Base-by-base conservation (phyloP, 1,140 invertebrate genomes). In the Eurosta solidaginis region DNA sequence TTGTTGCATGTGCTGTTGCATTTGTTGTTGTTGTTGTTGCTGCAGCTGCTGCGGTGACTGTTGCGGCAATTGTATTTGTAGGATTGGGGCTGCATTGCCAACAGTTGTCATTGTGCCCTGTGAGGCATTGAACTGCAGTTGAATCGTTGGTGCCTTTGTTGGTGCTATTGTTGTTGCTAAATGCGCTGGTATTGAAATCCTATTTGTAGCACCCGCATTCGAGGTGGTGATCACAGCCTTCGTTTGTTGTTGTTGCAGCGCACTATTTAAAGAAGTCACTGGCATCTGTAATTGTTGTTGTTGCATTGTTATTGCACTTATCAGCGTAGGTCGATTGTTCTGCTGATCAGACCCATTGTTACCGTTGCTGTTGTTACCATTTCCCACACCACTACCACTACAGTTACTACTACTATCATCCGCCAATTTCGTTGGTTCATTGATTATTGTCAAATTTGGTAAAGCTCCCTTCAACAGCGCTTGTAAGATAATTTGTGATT, bases 391-490 rank as follows among this genome's bases (percentile, higher is more conserved):
- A 78, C 77, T 44, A 76, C 74, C 79, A 79, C 44, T 76, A 77
- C 14, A 45, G 20, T 20, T 33, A 14, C 54, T 33, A 33, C n/a
- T 59, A 49, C 78, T 54, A 36, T 33, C 47, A 25, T 82, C 82
- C 50, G 73, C 84, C 17, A 84, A 75, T 10, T 83, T 82, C 2
- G 83, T 83, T 12, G 86, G 84, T 50, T 88, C 87, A 77, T 87
- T 88, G 63, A 88, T 85, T n/a, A 88, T 86, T 33, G 86, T 87
- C 14, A 88, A 81, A 81, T 88, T 88, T 59, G 85, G 85, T 75
- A 88, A 73, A 1, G 86, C 85, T 1, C 87, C 87, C 47, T 86
- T 88, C 9, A 88, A 77, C 76, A 88, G 78, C 1, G 86, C 87
- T 59, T 88, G 86, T 49, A 88, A 44, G 47, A 88, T 87, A 1